Evolutionary conservation across 2,113 vertebrate species (phyloP), one percentile per base, ranked within the genome.

Genomic region (Ictidomys tridecemlineatus): DNA sequence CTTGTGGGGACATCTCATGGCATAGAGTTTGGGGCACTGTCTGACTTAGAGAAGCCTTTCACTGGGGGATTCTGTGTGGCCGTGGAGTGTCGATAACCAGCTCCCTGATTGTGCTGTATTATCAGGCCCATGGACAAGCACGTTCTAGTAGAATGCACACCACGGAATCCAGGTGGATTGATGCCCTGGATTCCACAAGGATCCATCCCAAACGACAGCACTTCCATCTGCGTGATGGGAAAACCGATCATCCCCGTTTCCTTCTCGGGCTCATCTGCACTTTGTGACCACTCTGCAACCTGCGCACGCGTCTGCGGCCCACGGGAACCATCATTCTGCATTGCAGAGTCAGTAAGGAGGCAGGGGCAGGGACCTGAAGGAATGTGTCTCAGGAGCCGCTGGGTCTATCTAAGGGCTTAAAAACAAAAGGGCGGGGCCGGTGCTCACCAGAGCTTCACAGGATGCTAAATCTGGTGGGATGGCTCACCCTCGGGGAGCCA

Each of bases 401-500:
- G 6, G 74, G 51, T 51, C 76, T 28, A 28, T 93, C 89, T 85
- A 97, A 72, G 74, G 95, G 74, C 92, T 85, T 61, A 63, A 74
- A 90, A 88, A 96, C 92, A 78, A 97, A 97, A 90, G 95, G 51
- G 39, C 9, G 72, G 77, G 79, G 53, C 10, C 2, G 30, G 90
- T 6, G 76, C 20, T 87, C 94, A 26, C 90, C 92, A 85, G 8
- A 73, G 37, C 84, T 88, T 95, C 94, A 82, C 90, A 92, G 8
- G 93, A 79, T n/a, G 37, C 95, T 97, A 87, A 95, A 95, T 97
- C 90, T 97, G 95, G 93, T 87, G 90, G 93, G 77, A 84, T 63
- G 92, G 84, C 87, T 97, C 87, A 89, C 61, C 51, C 95, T 93
- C 76, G 1, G 84, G 58, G 53, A 94, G 94, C 92, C 96, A 85